These are phyloP conservation scores for Drosophila pectinifera DNA, from an alignment of 1,140 invertebrate species.

Conservation along the genomic window DNA sequence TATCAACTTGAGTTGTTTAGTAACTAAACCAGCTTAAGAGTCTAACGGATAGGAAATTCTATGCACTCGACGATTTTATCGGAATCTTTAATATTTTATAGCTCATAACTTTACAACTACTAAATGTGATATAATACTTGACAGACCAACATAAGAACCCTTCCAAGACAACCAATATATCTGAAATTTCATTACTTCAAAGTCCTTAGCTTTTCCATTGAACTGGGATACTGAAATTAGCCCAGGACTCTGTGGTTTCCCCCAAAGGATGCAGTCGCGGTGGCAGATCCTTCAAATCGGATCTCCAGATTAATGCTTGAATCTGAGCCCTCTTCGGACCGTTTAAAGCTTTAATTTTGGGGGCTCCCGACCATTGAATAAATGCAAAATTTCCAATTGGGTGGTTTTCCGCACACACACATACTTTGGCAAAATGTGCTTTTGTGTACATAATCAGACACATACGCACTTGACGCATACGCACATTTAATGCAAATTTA, in stretches of 20 bases:
- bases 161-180: not conserved
- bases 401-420: constrained; percentile 35
- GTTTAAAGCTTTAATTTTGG: constrained; percentile 45
- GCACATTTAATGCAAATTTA: constrained; percentile 83
- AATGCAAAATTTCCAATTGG: constrained; percentile 75
- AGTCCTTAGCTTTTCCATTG: no score
- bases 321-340: not conserved
- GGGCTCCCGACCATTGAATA: constrained; percentile 56
- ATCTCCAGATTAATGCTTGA: constrained; percentile 17
- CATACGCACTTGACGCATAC: constrained; percentile 59
- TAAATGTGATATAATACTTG: not conserved
- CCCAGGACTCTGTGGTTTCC: no score
- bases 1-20: not conserved
- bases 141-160: not conserved
- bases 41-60: not conserved
- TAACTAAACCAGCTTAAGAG: not conserved
- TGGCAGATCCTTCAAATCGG: constrained; percentile 7
- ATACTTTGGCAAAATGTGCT: constrained; percentile 7
- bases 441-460: constrained; percentile 35
- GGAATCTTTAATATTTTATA: not conserved
- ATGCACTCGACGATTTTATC: not conserved
- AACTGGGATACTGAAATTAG: not conserved
- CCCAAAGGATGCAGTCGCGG: not conserved
- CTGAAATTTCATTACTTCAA: not conserved
- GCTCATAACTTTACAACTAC: no score